phyloP scores from a whole-genome alignment of 2,113 vertebrate species.

The Takifugu flavidus region DNA sequence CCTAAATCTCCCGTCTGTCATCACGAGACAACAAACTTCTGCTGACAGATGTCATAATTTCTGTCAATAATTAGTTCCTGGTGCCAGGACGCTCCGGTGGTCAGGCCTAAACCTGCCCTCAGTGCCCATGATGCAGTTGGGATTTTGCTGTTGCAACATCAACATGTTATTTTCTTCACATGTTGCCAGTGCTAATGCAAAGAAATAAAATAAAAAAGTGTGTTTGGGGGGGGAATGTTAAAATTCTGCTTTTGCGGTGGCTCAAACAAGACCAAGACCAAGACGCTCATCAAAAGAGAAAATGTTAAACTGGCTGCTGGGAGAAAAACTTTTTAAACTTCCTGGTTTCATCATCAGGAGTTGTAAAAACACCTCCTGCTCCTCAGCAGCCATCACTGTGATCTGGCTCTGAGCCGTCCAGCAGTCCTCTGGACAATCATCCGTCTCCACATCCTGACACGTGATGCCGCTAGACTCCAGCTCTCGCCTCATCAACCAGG shows the following conservation, averaged over 20 bases:
- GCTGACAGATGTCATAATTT: not conserved
- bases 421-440: constrained; percentile 22
- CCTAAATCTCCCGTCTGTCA: too few species aligned
- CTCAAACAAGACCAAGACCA: too few species aligned
- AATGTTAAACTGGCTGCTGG: too few species aligned
- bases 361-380: not conserved
- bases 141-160: too few species aligned
- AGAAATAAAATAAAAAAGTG: too few species aligned
- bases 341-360: too few species aligned
- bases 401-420: not conserved
- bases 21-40: not conserved
- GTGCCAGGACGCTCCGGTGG: not conserved
- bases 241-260: too few species aligned
- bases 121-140: constrained; percentile 1
- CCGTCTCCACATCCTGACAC: constrained; percentile 45
- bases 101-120: constrained; percentile 10
- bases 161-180: too few species aligned
- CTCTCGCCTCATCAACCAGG: not conserved
- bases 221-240: too few species aligned
- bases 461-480: not conserved
- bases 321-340: too few species aligned
- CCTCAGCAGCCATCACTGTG: not conserved
- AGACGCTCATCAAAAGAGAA: too few species aligned
- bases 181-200: too few species aligned
- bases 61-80: not conserved